Conservation (phyloP, 2,113 vertebrate species). For the Sebastes fasciatus region DNA sequence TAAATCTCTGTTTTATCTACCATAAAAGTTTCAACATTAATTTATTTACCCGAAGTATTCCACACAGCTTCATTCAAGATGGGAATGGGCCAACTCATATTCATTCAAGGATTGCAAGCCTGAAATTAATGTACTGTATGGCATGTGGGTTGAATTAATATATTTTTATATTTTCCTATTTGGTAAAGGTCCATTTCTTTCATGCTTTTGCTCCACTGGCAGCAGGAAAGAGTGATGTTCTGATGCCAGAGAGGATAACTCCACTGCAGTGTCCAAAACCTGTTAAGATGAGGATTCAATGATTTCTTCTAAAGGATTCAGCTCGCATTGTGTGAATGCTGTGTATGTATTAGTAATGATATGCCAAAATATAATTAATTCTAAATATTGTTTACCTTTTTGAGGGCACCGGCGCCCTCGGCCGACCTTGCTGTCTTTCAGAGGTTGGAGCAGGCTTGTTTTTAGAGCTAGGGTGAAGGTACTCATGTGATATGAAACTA, state of each 20-base stretch:
- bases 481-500: too few species aligned
- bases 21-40: not conserved
- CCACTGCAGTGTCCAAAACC: slow-evolving; percentile 3
- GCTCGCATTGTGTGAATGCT: slow-evolving; percentile 8
- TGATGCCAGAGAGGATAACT: slow-evolving; percentile 37
- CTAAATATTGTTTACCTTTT: not conserved
- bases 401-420: too few species aligned
- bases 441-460: too few species aligned
- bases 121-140: slow-evolving; percentile 28
- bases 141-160: slow-evolving; percentile 45
- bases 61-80: not conserved
- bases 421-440: too few species aligned
- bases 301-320: not conserved
- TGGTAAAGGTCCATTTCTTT: slow-evolving; percentile 35
- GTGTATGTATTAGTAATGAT: not conserved
- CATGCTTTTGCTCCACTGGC: slow-evolving; percentile 35
- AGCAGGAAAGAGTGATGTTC: not conserved
- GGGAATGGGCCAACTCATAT: not conserved
- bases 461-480: too few species aligned
- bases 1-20: too few species aligned
- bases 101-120: slow-evolving; percentile 6
- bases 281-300: not conserved
- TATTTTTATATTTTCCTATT: slow-evolving; percentile 49
- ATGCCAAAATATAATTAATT: not conserved
- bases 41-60: not conserved